These are phyloP conservation scores for Centropus bengalensis DNA, from an alignment of 2,113 vertebrate species.

Conservation along the genomic window DNA sequence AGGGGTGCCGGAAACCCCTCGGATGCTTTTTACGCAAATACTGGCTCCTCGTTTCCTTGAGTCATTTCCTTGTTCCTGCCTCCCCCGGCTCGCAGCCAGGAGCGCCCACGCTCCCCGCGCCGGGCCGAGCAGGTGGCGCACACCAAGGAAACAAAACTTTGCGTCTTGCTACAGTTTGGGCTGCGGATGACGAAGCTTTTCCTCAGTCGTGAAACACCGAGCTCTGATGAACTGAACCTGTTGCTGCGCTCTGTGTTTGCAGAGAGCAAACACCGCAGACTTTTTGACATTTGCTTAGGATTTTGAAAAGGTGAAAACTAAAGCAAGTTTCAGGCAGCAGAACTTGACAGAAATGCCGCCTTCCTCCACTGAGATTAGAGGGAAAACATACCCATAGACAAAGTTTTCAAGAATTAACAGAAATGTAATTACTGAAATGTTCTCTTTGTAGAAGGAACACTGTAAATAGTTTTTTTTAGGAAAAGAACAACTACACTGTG, in stretches of 20 bases:
- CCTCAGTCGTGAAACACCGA: not conserved
- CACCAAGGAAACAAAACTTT: rapidly evolving
- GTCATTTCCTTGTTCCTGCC: constrained; percentile 1
- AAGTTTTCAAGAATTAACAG: not conserved
- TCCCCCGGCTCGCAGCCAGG: not conserved
- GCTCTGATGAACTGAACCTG: not conserved
- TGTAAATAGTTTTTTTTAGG: not conserved
- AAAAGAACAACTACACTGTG: not conserved
- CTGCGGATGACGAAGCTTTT: rapidly evolving
- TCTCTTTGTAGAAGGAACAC: not conserved
- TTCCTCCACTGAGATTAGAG: not conserved
- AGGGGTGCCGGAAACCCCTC: not conserved
- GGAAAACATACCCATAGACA: not conserved
- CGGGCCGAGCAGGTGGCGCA: rapidly evolving
- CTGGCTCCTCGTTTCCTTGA: not conserved
- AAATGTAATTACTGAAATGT: not conserved
- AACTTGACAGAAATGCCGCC: not conserved
- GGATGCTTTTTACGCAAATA: not conserved
- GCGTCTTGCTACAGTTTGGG: rapidly evolving
- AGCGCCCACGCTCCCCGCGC: rapidly evolving
- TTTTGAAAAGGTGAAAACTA: not conserved
- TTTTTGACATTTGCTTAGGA: not conserved
- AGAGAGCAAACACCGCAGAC: not conserved
- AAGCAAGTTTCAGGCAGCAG: not conserved
- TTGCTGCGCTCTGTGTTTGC: not conserved